These are phyloP conservation scores for Blera fallax DNA, from an alignment of 2,888 invertebrate genomes.

Conservation along the genomic window DNA sequence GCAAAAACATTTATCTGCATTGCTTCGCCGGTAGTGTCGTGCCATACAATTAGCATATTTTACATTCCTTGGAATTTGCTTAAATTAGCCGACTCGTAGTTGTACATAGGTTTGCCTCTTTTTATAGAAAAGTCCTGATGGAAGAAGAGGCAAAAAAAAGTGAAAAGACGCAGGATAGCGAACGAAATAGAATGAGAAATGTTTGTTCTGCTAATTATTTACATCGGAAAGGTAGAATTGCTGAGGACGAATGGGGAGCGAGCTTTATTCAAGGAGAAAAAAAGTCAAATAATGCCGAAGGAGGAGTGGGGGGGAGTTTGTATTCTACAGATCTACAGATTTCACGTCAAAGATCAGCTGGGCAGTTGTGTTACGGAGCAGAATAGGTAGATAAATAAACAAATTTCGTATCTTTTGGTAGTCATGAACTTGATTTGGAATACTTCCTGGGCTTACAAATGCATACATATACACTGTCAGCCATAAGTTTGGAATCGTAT, in stretches of 20 bases:
- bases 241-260: not conserved
- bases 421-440: too few species aligned
- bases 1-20: conserved; percentile 45
- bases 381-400: too few species aligned
- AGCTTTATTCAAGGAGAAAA: not conserved
- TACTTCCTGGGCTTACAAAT: too few species aligned
- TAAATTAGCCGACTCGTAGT: conserved; percentile 31
- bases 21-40: conserved; percentile 23
- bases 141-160: too few species aligned
- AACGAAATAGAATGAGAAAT: not conserved
- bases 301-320: too few species aligned
- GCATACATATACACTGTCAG: too few species aligned
- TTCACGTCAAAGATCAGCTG: too few species aligned
- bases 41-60: conserved; percentile 54
- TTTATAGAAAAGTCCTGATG: not conserved
- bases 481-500: too few species aligned
- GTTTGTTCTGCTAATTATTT: conserved; percentile 27
- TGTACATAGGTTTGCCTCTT: not conserved
- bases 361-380: too few species aligned
- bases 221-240: not conserved
- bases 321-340: too few species aligned
- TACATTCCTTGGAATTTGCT: conserved; percentile 41
- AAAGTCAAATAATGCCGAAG: too few species aligned
- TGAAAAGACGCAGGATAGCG: not conserved
- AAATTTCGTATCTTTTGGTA: too few species aligned